phyloP scores from a whole-genome alignment of 2,797 vertebrate genomes.

The Antrozous pallidus region DNA sequence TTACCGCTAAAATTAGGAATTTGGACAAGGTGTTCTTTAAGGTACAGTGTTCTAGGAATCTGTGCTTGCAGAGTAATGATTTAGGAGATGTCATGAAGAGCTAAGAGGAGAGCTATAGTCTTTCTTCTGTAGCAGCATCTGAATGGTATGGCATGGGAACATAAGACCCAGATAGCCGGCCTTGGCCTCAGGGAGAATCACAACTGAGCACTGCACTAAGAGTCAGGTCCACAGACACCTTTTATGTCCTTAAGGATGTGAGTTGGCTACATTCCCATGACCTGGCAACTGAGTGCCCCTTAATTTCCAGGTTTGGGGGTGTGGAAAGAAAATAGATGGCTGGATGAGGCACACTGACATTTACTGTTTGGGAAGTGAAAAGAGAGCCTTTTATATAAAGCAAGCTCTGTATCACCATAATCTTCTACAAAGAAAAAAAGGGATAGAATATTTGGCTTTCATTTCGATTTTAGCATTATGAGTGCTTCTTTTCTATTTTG shows the following conservation, averaged over 20 bases:
- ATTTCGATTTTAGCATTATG: not conserved
- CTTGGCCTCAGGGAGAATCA: not conserved
- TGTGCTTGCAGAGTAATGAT: not conserved
- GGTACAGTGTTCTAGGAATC: not conserved
- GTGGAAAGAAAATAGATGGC: not conserved
- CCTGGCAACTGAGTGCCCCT: not conserved
- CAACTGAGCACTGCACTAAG: not conserved
- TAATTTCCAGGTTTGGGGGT: not conserved
- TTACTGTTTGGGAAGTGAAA: slow-evolving; percentile 37
- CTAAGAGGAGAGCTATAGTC: not conserved
- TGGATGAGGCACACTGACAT: not conserved
- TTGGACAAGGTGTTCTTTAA: not conserved
- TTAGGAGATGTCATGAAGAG: not conserved
- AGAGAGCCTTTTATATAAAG: not conserved
- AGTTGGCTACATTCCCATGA: not conserved
- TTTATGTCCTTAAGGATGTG: not conserved
- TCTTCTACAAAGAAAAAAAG: slow-evolving; percentile 32
- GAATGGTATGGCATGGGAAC: rapidly evolving
- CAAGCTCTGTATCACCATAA: slow-evolving; percentile 4
- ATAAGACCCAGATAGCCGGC: not conserved
- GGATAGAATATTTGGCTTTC: slow-evolving; percentile 23
- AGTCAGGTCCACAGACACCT: not conserved
- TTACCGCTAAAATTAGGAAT: not conserved
- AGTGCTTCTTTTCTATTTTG: slow-evolving; percentile 20
- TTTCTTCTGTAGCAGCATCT: not conserved